Evolutionary conservation across 2,113 vertebrate species (phyloP).

Genomic region (Peucedramus taeniatus): DNA sequence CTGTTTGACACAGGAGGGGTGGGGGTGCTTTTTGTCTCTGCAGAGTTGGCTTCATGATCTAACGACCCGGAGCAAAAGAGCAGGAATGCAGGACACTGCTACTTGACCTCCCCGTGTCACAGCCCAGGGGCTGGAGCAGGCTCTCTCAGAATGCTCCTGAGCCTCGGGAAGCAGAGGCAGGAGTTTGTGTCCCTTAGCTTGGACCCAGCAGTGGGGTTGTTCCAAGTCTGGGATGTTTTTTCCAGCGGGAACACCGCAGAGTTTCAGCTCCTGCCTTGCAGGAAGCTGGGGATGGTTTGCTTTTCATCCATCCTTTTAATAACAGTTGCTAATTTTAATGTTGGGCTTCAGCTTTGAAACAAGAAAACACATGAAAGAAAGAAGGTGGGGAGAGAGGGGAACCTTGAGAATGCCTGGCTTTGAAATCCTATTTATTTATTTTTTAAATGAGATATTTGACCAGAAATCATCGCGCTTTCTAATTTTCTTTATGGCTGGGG

Average conservation of each 20-base stretch:
- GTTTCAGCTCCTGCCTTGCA: not conserved
- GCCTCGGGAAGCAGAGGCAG: not conserved
- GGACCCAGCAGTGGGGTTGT: not conserved
- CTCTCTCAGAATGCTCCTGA: not conserved
- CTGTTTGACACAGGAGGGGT: conserved; percentile 62
- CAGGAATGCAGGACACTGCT: conserved; percentile 41
- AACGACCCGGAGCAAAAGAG: conserved; percentile 34
- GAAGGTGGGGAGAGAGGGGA: conserved; percentile 41
- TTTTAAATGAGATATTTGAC: conserved; percentile 30
- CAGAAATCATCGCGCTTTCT: not conserved
- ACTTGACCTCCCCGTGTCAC: conserved; percentile 50
- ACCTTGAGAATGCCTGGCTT: conserved; percentile 31
- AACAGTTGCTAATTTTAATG: conserved; percentile 58
- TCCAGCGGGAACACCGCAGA: not conserved
- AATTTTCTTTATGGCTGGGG: not conserved
- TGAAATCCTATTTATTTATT: conserved; percentile 44
- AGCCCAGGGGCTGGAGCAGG: not conserved
- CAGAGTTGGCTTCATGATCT: conserved; percentile 54
- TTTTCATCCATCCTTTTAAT: conserved; percentile 47
- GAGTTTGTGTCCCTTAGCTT: not conserved
- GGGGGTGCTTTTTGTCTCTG: conserved; percentile 51
- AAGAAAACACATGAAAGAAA: conserved; percentile 57
- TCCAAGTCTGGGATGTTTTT: not conserved
- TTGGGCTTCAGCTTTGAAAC: conserved; percentile 26
- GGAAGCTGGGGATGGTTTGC: conserved; percentile 21